Evolutionary conservation across 2,113 vertebrate genomes (phyloP), one percentile per base, ranked within the genome.

Genomic region (Odobenus rosmarus): DNA sequence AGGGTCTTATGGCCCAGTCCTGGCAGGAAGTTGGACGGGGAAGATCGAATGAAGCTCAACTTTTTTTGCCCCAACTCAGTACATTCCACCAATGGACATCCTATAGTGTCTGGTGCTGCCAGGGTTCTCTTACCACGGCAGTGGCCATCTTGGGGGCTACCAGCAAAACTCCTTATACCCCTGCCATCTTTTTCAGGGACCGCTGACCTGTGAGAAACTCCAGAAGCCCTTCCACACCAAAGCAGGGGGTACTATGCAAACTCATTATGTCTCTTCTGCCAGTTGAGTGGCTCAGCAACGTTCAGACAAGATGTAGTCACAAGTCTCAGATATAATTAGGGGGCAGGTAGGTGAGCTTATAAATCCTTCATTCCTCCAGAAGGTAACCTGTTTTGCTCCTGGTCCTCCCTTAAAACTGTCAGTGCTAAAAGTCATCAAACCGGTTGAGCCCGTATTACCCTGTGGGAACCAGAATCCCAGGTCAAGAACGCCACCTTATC

Each of bases 401-500:
- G 15, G 4, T 59, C 16, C 51, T 83, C 36, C 39, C 23, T 96
- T 90, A 80, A 94, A 77, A 74, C 28, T 55, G 31, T 87, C 88
- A 19, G 1, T 39, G 33, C 28, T 83, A 71, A 88, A 92, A 83
- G 46, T 59, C 61, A 67, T 69, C 57, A 69, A 93, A 85, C 67
- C 7, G 46, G 82, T 69, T 93, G 33, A 93, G 24, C 71, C 46
- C 67, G 77, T 93, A 55, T 79, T 84, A 51, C 39, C 6, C 77
- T 46, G 7, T 59, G 90, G 83, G 81, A 96, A 90, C 61, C 28
- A 95, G 36, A 96, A 31, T 84, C 72, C 93, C 62, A 93, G 62
- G 55, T 80, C 69, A 84, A 80, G 61, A 83, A 83, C 15, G 61
- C 21, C 31, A 71, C 14, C 59, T 86, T 86, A 55, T 80, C 74